Evolutionary conservation across 2,797 vertebrate genomes (phyloP).

Genomic region (Kryptopterus vitreolus): DNA sequence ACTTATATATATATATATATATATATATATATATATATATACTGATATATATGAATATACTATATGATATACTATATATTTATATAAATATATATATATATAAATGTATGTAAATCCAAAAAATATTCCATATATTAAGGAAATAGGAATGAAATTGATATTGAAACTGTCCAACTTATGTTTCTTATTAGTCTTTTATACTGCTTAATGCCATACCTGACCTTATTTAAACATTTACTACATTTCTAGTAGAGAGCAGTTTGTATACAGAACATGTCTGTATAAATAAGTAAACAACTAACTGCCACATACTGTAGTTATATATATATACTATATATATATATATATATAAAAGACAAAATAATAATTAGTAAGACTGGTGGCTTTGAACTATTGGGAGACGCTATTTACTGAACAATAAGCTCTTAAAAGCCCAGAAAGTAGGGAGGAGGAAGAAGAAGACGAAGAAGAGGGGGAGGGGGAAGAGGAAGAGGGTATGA

Average conservation of each 20-base stretch:
- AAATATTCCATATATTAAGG: too few relatives aligned
- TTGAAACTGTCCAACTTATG: too few relatives aligned
- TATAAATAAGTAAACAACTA: neutral
- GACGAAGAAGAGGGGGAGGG: neutral
- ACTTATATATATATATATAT: too few relatives aligned
- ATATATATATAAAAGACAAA: neutral
- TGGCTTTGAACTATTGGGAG: neutral
- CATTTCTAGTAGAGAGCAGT: neutral
- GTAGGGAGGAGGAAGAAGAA: neutral
- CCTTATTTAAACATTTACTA: neutral
- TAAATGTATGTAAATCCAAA: too few relatives aligned
- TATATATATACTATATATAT: neutral
- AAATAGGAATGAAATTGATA: too few relatives aligned
- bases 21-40: too few relatives aligned
- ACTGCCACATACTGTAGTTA: neutral
- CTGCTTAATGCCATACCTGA: neutral
- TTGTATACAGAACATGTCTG: neutral
- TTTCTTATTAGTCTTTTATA: conserved; percentile 2
- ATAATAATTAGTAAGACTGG: neutral
- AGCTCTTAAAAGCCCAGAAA: neutral
- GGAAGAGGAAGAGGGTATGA: conserved; percentile 13
- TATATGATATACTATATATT: too few relatives aligned
- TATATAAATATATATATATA: too few relatives aligned
- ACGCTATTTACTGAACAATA: neutral
- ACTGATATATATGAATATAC: too few relatives aligned